Percentiles rank a stretch among this genome's conserved stretches.
Conservation (phyloP, 2,797 vertebrate species). For the Psittacula echo region DNA sequence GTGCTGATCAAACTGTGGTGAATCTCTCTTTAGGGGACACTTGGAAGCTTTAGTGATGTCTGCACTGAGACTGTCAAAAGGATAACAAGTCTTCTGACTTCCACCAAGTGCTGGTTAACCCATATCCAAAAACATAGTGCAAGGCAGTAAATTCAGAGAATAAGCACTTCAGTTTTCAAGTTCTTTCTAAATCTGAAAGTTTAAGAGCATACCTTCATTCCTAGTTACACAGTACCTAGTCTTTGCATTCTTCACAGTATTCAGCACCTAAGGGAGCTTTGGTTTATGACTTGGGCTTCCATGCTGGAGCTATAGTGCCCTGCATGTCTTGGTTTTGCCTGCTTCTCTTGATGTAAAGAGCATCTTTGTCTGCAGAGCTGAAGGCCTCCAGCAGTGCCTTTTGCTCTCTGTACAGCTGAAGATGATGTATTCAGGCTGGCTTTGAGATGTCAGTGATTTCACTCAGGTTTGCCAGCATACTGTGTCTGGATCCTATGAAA, state of each 20-base stretch:
- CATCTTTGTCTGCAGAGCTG: background rate
- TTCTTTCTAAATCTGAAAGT: background rate
- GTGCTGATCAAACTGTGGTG: background rate
- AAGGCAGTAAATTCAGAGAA: background rate
- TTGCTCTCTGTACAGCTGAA: background rate
- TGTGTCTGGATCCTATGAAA: background rate
- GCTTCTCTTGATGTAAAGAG: background rate
- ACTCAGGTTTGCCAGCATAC: background rate
- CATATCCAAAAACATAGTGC: rapidly evolving
- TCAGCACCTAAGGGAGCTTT: background rate
- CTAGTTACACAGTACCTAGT: too few species aligned
- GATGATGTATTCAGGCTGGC: background rate
- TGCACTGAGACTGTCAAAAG: background rate
- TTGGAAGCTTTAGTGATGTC: background rate
- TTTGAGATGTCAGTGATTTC: background rate
- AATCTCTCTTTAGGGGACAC: too few species aligned
- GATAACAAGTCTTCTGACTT: background rate
- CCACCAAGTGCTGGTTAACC: background rate
- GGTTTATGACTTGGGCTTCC: background rate
- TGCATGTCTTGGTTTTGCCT: background rate
- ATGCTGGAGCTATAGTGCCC: background rate
- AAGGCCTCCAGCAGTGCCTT: background rate
- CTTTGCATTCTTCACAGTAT: background rate
- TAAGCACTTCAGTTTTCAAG: background rate
- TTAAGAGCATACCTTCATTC: background rate